These are phyloP conservation scores for Trilocha varians DNA, from an alignment of 2,888 invertebrate genomes.

Conservation along the genomic window DNA sequence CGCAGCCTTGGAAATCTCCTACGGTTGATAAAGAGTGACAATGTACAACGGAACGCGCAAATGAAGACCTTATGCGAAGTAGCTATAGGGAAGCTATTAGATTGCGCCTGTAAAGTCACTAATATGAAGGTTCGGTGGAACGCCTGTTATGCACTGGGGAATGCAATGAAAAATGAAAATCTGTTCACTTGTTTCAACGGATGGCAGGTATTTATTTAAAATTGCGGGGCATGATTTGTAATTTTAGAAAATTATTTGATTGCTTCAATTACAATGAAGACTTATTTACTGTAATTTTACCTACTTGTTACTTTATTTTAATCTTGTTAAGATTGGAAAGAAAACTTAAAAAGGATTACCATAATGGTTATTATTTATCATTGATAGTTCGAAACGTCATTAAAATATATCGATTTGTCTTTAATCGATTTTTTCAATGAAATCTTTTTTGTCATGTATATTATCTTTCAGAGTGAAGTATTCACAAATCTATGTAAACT, in stretches of 20 bases:
- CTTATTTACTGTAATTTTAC: too few relatives aligned
- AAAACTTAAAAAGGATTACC: too few relatives aligned
- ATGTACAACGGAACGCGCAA: conserved; percentile 55
- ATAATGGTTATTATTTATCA: too few relatives aligned
- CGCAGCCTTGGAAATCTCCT: conserved; percentile 87
- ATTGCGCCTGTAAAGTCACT: conserved; percentile 78
- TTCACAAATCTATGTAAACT: conserved; percentile 77
- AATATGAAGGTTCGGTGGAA: conserved; percentile 95
- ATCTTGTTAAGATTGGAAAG: too few relatives aligned
- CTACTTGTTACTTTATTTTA: too few relatives aligned
- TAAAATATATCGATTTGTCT: too few relatives aligned
- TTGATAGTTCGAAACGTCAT: too few relatives aligned
- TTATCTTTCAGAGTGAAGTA: conserved; percentile 67
- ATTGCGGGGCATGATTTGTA: neutral
- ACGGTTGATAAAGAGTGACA: conserved; percentile 72
- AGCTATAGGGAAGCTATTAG: conserved; percentile 78
- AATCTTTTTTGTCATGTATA: neutral
- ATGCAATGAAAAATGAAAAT: conserved; percentile 78
- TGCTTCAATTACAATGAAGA: too few relatives aligned
- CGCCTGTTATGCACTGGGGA: conserved; percentile 90
- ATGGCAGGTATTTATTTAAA: conserved; percentile 64
- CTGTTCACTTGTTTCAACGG: conserved; percentile 56
- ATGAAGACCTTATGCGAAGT: conserved; percentile 69
- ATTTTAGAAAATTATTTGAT: too few relatives aligned
- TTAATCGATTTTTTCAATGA: too few relatives aligned